A percentile compares a stretch with the other conserved stretches of the same genome.
phyloP scores from a whole-genome alignment of 2,888 invertebrate species.

The Lasioglossum malachurum region DNA sequence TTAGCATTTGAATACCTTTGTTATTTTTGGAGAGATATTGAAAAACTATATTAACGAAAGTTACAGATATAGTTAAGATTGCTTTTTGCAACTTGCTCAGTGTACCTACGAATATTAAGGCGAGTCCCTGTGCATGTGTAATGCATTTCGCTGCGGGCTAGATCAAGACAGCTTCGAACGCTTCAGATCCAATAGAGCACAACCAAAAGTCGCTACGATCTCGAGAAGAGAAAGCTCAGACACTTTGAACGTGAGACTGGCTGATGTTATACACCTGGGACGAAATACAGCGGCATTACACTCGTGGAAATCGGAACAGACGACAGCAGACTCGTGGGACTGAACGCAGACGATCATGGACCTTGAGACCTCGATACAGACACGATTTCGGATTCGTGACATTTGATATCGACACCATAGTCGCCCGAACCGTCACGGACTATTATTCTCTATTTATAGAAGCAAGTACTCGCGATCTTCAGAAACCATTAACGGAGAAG shows the following conservation, averaged over 20 bases:
- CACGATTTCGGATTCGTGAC: neutral
- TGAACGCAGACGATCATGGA: neutral
- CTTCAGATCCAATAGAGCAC: neutral
- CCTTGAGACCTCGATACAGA: neutral
- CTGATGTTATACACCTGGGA: neutral
- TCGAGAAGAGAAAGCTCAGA: neutral
- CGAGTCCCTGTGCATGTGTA: neutral
- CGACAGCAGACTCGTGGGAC: conserved; percentile 4
- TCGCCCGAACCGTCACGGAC: neutral
- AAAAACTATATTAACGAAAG: no score
- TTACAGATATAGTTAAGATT: neutral
- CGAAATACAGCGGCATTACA: neutral
- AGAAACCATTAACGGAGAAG: neutral
- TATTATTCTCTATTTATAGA: neutral
- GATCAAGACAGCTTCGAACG: neutral
- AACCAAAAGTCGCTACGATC: neutral
- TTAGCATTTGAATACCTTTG: no score
- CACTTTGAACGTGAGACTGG: neutral
- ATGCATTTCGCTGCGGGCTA: neutral
- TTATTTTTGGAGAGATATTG: no score
- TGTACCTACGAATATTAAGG: neutral
- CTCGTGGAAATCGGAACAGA: neutral
- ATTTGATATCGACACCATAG: neutral
- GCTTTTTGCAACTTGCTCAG: neutral
- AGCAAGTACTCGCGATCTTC: neutral